A percentile compares a stretch with the other conserved stretches of the same genome.
Conservation (phyloP, 2,888 invertebrate species). For the Sepioteuthis lessoniana region DNA sequence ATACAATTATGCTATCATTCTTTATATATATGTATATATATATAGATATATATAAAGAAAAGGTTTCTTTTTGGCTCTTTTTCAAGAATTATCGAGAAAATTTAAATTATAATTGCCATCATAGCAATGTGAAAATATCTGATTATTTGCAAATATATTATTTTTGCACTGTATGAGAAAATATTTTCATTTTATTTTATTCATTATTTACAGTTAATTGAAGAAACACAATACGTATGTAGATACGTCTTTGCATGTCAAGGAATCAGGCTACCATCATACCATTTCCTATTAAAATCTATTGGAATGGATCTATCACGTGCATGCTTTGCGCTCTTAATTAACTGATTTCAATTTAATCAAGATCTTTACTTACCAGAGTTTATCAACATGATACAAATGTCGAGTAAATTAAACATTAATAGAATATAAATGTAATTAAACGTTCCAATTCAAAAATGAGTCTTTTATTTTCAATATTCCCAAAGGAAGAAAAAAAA, state of each 20-base stretch:
- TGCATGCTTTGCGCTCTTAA: background rate
- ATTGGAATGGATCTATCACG: background rate
- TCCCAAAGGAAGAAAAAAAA: background rate
- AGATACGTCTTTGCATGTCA: background rate
- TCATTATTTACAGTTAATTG: background rate
- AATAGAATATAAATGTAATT: background rate
- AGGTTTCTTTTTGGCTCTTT: too few relatives aligned
- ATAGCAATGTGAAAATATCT: too few relatives aligned
- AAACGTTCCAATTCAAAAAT: background rate
- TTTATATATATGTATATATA: too few relatives aligned
- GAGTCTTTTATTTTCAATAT: accelerated
- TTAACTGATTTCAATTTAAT: background rate
- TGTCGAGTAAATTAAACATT: background rate
- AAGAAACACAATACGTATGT: background rate
- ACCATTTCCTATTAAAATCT: background rate
- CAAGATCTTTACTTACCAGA: background rate
- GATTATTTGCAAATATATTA: background rate
- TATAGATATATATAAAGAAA: too few relatives aligned
- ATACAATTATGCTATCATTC: too few relatives aligned
- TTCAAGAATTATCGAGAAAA: too few relatives aligned
- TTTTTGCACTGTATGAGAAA: background rate
- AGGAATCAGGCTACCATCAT: background rate
- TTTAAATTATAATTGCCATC: too few relatives aligned
- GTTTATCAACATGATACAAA: background rate
- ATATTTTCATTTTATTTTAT: background rate